Evolutionary conservation across 1,140 invertebrate species (phyloP).

Genomic region (Rhopalosiphum maidis): DNA sequence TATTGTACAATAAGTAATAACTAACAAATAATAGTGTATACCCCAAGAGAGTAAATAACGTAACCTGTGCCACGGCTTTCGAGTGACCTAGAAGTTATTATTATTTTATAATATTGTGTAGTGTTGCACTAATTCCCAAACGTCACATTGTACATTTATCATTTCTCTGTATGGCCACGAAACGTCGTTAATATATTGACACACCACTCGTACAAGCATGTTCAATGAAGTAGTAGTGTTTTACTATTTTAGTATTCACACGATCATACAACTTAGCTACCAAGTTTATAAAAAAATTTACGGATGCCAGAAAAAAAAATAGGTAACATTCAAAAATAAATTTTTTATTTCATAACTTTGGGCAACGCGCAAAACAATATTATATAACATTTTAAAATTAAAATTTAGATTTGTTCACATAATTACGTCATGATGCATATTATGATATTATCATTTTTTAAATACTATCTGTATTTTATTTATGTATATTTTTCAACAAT

Average conservation of each 20-base stretch:
- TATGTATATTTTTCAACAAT: neutral
- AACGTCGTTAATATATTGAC: constrained; percentile 4
- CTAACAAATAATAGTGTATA: neutral
- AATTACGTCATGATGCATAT: neutral
- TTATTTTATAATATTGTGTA: constrained; percentile 6
- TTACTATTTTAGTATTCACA: neutral
- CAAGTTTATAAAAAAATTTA: no score
- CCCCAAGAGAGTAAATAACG: neutral
- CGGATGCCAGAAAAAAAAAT: neutral
- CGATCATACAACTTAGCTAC: neutral
- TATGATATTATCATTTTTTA: neutral
- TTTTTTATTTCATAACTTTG: neutral
- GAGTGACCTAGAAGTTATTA: neutral
- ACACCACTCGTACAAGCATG: neutral
- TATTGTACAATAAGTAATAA: neutral
- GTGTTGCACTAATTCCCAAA: neutral
- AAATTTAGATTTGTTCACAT: neutral
- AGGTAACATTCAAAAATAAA: neutral
- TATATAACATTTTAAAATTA: neutral
- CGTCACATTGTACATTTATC: neutral
- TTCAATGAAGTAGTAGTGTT: neutral
- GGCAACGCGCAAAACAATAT: neutral
- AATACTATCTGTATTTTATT: neutral
- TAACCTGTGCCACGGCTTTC: neutral
- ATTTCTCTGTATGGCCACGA: neutral